These are phyloP conservation scores for Conopomorpha cramerella DNA, from an alignment of 1,140 invertebrate genomes.

Conservation along the genomic window DNA sequence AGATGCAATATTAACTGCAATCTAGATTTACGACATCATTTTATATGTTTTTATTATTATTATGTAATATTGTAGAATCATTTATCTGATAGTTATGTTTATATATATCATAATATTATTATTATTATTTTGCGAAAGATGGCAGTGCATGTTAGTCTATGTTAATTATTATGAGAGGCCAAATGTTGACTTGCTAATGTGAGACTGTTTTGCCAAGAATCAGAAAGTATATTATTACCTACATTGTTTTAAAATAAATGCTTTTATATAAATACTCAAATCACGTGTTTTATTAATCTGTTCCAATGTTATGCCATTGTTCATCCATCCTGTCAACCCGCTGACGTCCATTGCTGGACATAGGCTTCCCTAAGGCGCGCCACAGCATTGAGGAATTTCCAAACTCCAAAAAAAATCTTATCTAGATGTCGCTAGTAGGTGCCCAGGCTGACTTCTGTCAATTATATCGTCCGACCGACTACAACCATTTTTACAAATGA, in stretches of 20 bases:
- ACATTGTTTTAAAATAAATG: conserved; percentile 62
- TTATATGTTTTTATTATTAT: conserved; percentile 44
- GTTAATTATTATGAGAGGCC: conserved; percentile 57
- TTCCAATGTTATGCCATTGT: too few species aligned
- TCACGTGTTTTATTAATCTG: too few species aligned
- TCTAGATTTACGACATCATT: conserved; percentile 32
- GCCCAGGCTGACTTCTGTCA: too few species aligned
- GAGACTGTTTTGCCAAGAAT: conserved; percentile 62
- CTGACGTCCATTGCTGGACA: too few species aligned
- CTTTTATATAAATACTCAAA: conserved; percentile 46
- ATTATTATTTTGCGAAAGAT: conserved; percentile 48
- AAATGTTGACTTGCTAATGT: conserved; percentile 62
- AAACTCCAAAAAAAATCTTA: too few species aligned
- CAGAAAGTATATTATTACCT: conserved; percentile 59
- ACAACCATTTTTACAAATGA: too few species aligned
- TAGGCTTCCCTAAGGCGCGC: too few species aligned
- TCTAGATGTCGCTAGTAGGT: too few species aligned
- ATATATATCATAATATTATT: conserved; percentile 42
- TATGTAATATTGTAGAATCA: conserved; percentile 21
- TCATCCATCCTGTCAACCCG: too few species aligned
- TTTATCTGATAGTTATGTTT: too few species aligned
- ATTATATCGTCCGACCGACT: too few species aligned
- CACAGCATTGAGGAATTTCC: too few species aligned
- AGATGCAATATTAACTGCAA: conserved; percentile 50
- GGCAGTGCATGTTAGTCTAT: conserved; percentile 57